Conservation (phyloP, 2,888 invertebrate genomes). For the Elegia similella region DNA sequence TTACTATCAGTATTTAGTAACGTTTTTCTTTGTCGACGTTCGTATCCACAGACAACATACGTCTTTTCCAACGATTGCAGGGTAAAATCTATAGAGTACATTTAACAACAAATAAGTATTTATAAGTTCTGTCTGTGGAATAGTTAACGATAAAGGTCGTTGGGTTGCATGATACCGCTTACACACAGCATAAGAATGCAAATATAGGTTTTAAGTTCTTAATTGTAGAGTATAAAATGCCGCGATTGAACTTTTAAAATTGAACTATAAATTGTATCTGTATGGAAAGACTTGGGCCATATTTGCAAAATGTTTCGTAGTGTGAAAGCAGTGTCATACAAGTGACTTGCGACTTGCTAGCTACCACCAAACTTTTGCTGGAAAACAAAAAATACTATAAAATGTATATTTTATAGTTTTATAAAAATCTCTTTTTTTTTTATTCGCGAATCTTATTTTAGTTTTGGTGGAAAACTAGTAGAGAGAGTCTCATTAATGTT, state of each 20-base stretch:
- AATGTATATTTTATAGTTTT: too few species aligned
- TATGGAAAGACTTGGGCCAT: too few species aligned
- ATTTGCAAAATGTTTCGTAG: too few species aligned
- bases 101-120: constrained; percentile 40
- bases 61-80: constrained; percentile 49
- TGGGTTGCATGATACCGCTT: background rate
- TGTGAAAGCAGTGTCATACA: too few species aligned
- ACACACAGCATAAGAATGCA: background rate
- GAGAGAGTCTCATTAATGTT: background rate
- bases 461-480: background rate
- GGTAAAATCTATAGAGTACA: constrained; percentile 57
- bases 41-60: constrained; percentile 43
- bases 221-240: background rate
- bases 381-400: too few species aligned
- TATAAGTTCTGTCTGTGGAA: constrained; percentile 51
- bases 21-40: constrained; percentile 34
- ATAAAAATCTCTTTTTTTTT: too few species aligned
- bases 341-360: too few species aligned
- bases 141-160: constrained; percentile 10
- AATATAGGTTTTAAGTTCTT: background rate
- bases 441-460: background rate
- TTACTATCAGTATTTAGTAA: constrained; percentile 74
- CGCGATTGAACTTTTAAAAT: too few species aligned
- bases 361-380: too few species aligned
- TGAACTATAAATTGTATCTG: too few species aligned